Percentiles rank a stretch among this genome's conserved stretches.
Evolutionary conservation across 2,888 invertebrate genomes (phyloP).

Genomic region (Dendrolimus houi): DNA sequence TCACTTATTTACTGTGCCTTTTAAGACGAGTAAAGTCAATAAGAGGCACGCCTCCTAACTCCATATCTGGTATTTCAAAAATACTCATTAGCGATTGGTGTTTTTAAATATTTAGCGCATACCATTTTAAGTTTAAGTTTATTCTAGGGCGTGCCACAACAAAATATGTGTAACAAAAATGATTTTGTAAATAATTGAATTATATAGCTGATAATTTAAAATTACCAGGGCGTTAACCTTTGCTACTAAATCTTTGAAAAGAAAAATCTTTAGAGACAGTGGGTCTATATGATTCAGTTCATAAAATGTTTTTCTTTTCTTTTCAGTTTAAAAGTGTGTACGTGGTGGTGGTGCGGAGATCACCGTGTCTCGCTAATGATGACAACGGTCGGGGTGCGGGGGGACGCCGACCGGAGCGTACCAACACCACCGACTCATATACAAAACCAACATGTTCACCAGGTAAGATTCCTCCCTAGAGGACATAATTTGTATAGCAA

Average conservation of each 20-base stretch:
- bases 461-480: slow-evolving; percentile 30
- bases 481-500: no score
- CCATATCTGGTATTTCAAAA: not conserved
- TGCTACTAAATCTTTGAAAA: no score
- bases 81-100: not conserved
- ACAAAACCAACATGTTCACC: slow-evolving; percentile 64
- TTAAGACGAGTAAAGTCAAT: not conserved
- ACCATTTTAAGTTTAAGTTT: not conserved
- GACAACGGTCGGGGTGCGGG: slow-evolving; percentile 54
- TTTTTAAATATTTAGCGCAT: not conserved
- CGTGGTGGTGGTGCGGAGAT: slow-evolving; percentile 24
- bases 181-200: no score
- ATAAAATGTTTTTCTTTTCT: not conserved
- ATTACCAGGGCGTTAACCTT: no score
- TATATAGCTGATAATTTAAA: no score
- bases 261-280: no score
- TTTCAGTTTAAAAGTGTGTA: slow-evolving; percentile 26
- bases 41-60: not conserved
- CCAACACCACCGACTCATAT: slow-evolving; percentile 38
- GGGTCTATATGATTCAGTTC: no score
- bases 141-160: no score
- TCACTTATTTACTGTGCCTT: not conserved
- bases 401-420: slow-evolving; percentile 63
- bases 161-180: no score
- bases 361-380: slow-evolving; percentile 54